Conservation (phyloP, 2,797 vertebrate species). For the Lepilemur septentrionalis region DNA sequence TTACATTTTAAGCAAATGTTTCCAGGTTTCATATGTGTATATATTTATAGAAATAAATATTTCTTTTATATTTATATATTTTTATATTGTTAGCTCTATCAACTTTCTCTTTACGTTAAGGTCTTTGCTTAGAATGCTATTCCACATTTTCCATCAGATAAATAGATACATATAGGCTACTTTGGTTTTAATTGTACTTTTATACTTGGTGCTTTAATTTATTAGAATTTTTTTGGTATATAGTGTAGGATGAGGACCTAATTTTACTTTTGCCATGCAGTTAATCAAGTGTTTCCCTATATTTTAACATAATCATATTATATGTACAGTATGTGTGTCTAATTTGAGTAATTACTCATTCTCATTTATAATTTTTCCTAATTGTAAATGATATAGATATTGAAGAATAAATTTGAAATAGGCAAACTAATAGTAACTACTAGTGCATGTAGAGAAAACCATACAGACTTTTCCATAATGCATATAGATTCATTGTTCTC, state of each 20-base stretch:
- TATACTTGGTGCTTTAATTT: neutral
- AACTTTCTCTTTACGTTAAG: neutral
- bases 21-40: neutral
- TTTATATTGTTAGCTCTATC: neutral
- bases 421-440: neutral
- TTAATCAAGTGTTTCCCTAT: neutral
- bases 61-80: neutral
- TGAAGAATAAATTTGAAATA: conserved; percentile 45
- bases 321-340: neutral
- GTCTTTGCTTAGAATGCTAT: neutral
- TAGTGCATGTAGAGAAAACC: neutral
- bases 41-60: neutral
- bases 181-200: neutral
- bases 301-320: neutral
- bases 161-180: neutral
- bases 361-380: conserved; percentile 40
- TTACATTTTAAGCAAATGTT: neutral
- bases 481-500: fast-evolving
- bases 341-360: conserved; percentile 59
- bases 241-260: neutral
- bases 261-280: neutral
- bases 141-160: neutral
- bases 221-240: neutral
- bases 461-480: neutral
- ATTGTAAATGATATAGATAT: conserved; percentile 24